Conservation (phyloP, 2,113 vertebrate species). For the Corythoichthys haematopterus region DNA sequence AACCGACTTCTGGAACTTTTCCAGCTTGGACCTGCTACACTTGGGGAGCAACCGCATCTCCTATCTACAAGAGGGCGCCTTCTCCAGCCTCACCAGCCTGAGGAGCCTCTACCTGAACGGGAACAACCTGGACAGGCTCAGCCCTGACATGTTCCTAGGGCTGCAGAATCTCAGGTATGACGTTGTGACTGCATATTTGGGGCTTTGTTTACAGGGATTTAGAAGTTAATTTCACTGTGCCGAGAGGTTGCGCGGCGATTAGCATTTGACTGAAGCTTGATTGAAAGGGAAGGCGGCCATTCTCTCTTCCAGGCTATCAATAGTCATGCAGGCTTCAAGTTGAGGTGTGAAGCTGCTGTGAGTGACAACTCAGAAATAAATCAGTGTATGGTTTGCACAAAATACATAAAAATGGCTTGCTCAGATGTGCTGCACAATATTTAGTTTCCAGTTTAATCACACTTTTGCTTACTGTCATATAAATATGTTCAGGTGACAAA, state of each 20-base stretch:
- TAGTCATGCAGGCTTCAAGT: constrained; percentile 42
- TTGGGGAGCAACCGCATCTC: constrained; percentile 95
- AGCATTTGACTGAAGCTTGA: constrained; percentile 40
- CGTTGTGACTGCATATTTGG: background rate
- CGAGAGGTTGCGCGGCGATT: constrained; percentile 31
- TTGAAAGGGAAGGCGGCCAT: constrained; percentile 45
- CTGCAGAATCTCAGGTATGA: constrained; percentile 80
- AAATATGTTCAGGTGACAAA: background rate
- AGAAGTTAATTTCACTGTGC: constrained; percentile 35
- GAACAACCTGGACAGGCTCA: constrained; percentile 89
- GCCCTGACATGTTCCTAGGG: constrained; percentile 91
- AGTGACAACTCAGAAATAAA: constrained; percentile 55
- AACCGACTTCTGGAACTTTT: constrained; percentile 98
- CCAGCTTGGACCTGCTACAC: constrained; percentile 92
- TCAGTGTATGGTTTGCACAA: constrained; percentile 23
- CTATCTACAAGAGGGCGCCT: constrained; percentile 94
- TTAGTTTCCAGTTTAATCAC: background rate
- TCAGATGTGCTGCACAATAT: constrained; percentile 25
- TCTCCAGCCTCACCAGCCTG: constrained; percentile 88
- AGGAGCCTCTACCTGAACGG: constrained; percentile 93
- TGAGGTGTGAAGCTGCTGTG: constrained; percentile 35
- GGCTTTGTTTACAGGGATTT: constrained; percentile 27
- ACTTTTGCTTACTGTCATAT: background rate
- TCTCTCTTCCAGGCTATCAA: constrained; percentile 43
- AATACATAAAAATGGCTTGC: constrained; percentile 51